Evolutionary conservation across 2,113 vertebrate species (phyloP), one percentile per base, ranked within the genome.

Genomic region (Casuarius casuarius): DNA sequence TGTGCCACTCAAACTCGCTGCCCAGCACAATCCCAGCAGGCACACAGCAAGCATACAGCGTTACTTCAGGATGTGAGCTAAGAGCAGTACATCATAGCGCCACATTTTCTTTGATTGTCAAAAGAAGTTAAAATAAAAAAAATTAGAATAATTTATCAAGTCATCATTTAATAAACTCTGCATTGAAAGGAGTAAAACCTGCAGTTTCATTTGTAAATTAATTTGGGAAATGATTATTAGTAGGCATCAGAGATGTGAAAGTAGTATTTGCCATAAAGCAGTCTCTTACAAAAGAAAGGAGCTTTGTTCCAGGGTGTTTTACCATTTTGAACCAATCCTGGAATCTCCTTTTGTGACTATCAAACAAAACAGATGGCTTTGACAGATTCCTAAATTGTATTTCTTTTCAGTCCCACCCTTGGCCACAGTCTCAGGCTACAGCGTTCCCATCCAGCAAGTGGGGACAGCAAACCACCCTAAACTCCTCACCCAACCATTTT

Each of bases 21-120:
- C 28, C 70, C 22, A 76, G 40, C 95, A 86, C 77, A 96, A 78
- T 91, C 61, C 38, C 40, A 25, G 85, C 90, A 97, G 96, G 94
- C 94, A 92, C 63, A 35, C 63, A 97, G 95, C 77, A 90, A 91
- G 94, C 97, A 97, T 49, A 97, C 78, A 96, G 97, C 92, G 91
- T 70, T 63, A 87, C 80, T 97, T 96, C 95, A 98, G 97, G 93
- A 98, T 98, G 96, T 96, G 94, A 98, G 84, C 96, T 96, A 97
- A 97, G 93, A 97, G 84, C 54, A 93, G 87, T 95, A 96, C 58
- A 91, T 95, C 84, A 91, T 63, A 96, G n/a, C 75, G 93, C 74
- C 65, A 92, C 82, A 95, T 97, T 98, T 96, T 75, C 86, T 78
- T 82, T 95, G 96, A 96, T 52, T 63, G 72, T 83, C 54, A 87